Conservation (phyloP, 2,888 invertebrate genomes). For the Chironomus tentans region DNA sequence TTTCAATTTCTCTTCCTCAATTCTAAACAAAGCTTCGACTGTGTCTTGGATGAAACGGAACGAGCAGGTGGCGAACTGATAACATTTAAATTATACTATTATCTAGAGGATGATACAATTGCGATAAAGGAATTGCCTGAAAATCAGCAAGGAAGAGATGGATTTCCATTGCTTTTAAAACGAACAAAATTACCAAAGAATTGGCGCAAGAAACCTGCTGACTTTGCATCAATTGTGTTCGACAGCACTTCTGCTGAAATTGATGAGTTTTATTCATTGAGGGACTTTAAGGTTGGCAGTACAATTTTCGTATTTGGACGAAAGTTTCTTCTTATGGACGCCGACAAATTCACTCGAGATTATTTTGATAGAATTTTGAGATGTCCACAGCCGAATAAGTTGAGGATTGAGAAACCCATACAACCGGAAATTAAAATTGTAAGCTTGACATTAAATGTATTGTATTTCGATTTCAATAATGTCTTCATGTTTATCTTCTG, state of each 20-base stretch:
- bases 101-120: constrained; percentile 71
- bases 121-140: constrained; percentile 65
- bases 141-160: constrained; percentile 66
- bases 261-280: constrained; percentile 66
- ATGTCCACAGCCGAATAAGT: constrained; percentile 32
- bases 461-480: too few relatives aligned
- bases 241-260: constrained; percentile 63
- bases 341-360: constrained; percentile 68
- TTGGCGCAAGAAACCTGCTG: constrained; percentile 51
- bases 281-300: constrained; percentile 65
- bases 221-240: constrained; percentile 57
- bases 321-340: constrained; percentile 65
- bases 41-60: constrained; percentile 58
- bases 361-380: constrained; percentile 50
- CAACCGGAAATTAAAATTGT: constrained; percentile 30
- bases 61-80: constrained; percentile 49
- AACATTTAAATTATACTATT: constrained; percentile 65
- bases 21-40: constrained; percentile 52
- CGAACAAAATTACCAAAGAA: constrained; percentile 69
- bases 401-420: constrained; percentile 36
- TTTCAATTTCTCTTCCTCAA: constrained; percentile 28
- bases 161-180: constrained; percentile 62
- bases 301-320: constrained; percentile 60
- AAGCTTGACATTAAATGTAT: background rate
- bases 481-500: background rate